These are phyloP conservation scores for Mellilla xanthometata DNA, from an alignment of 2,888 invertebrate genomes.

Conservation along the genomic window DNA sequence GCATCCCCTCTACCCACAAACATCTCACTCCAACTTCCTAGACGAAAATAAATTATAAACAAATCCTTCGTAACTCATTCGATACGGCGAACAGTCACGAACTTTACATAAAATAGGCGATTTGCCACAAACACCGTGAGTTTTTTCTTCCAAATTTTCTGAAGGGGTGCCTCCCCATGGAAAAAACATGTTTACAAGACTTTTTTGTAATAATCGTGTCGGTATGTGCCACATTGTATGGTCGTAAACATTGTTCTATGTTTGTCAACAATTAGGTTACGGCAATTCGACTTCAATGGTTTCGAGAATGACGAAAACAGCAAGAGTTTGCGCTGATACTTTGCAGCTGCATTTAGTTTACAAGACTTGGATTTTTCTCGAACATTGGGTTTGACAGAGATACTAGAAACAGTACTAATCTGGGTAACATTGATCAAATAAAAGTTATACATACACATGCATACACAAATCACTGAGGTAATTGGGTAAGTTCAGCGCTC, in stretches of 20 bases:
- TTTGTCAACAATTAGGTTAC: constrained; percentile 54
- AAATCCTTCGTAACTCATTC: constrained; percentile 80
- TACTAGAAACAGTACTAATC: too few species aligned
- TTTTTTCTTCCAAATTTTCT: constrained; percentile 59
- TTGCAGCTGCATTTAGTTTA: too few species aligned
- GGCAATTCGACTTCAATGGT: constrained; percentile 1
- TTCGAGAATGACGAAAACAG: not conserved
- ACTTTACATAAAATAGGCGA: constrained; percentile 81
- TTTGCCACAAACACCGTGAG: constrained; percentile 72
- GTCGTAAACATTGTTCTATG: constrained; percentile 66
- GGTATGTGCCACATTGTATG: constrained; percentile 26
- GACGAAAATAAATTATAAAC: constrained; percentile 61
- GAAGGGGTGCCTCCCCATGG: constrained; percentile 62
- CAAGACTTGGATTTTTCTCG: too few species aligned
- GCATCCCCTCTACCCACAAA: constrained; percentile 42
- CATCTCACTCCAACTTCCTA: constrained; percentile 56
- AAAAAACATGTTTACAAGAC: constrained; percentile 76
- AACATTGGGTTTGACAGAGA: too few species aligned
- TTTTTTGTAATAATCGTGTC: constrained; percentile 47
- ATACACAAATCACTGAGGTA: constrained; percentile 28
- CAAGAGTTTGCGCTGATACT: not conserved
- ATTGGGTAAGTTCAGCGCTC: constrained; percentile 56
- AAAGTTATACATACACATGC: too few species aligned
- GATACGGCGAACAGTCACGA: constrained; percentile 80
- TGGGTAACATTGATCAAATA: too few species aligned